A percentile compares a stretch with the other conserved stretches of the same genome.
phyloP scores from a whole-genome alignment of 2,113 vertebrate species.

The Pterophyllum scalare region DNA sequence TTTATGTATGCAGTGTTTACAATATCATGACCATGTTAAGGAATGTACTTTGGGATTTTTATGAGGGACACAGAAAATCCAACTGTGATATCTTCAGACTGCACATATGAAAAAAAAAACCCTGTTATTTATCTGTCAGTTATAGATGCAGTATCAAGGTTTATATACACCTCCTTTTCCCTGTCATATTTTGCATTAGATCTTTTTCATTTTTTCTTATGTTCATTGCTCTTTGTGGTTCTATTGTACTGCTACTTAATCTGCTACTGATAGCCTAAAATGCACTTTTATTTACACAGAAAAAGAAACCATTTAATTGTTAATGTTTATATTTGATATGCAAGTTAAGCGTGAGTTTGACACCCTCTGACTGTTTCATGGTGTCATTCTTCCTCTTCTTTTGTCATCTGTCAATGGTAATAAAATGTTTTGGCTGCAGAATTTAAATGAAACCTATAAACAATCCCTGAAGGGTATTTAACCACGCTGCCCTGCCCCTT shows the following conservation, averaged over 20 bases:
- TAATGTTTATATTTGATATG: conserved; percentile 4
- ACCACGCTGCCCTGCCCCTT: conserved; percentile 80
- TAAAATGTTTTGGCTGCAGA: conserved; percentile 30
- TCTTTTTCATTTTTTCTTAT: conserved; percentile 5
- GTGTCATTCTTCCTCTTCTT: conserved; percentile 28
- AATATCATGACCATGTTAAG: conserved; percentile 56
- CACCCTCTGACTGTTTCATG: conserved; percentile 13
- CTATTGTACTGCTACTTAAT: neutral
- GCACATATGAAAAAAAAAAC: neutral
- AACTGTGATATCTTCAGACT: conserved; percentile 14
- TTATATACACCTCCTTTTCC: neutral
- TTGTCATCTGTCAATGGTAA: conserved; percentile 24
- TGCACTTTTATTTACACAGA: conserved; percentile 5
- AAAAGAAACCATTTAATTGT: neutral
- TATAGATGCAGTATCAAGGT: neutral
- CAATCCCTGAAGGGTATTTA: conserved; percentile 74
- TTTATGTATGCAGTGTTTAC: conserved; percentile 64
- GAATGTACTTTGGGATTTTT: conserved; percentile 53
- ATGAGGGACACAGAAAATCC: conserved; percentile 8
- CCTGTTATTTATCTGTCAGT: neutral
- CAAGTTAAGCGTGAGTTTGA: neutral
- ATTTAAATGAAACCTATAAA: conserved; percentile 41
- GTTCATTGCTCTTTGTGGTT: neutral
- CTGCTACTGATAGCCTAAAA: neutral
- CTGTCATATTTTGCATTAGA: neutral